Base-by-base conservation (phyloP, 2,113 vertebrate genomes). In the Scatophagus argus region DNA sequence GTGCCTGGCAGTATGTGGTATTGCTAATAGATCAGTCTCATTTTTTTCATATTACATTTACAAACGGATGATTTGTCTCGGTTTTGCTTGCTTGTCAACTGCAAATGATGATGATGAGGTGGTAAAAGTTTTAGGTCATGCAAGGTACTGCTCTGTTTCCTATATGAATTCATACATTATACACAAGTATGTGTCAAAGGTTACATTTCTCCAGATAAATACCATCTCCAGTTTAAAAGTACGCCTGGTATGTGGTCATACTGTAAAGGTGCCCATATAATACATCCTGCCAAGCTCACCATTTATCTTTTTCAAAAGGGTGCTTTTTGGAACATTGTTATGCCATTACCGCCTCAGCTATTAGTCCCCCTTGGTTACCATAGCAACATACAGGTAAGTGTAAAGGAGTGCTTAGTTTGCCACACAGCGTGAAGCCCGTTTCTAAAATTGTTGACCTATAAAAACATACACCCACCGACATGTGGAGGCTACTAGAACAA, bases 371-470 rank as follows among this genome's bases (percentile, higher is more conserved):
- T 86, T 6, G 54, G 93, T 93, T 89, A 36, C 92, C 90, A 86
- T 90, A 27, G 93, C 82, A 93, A 94, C 93, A 80, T 59, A 70
- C 88, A 92, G 89, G 90, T 91, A 87, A 92, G 88, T 88, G 87
- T 77, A 88, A 87, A 86, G 71, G 74, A 92, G 86, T 82, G 79
- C 84, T 92, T 81, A 46, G 84, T 77, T 91, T 23, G 80, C 70
- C 54, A 43, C 76, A 41, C 87, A 89, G 90, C 83, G 46, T 87
- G 89, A 76, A 63, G 79, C 82, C 87, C 29, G 31, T 88, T 88
- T 90, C 83, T 91, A 85, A 91, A 92, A 89, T 68, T 78, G 81
- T 86, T 92, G 91, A 93, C 91, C 90, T 92, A 93, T 87, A 89
- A 90, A 92, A 88, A 72, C 44, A 73, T 64, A 91, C 90, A 83